Base-by-base conservation (phyloP, 2,797 vertebrate genomes). In the Masticophis lateralis region DNA sequence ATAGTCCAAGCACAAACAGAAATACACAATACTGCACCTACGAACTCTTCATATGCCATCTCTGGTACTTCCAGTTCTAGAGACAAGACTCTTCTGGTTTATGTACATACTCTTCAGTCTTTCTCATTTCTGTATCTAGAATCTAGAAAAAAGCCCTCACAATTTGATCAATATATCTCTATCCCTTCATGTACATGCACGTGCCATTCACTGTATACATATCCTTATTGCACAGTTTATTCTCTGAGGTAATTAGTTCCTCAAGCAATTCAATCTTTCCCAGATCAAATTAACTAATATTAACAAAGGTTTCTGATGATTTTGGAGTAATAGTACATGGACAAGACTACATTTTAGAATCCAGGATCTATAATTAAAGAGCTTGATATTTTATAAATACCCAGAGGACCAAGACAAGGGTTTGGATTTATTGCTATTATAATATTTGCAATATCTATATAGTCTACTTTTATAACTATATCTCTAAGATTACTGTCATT, bases 1-100 rank as follows among this genome's bases (percentile, higher is more conserved):
- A 96, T 96, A 96, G 96, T 97, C 95, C 96, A 98, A 98, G 95
- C 97, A 98, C 97, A 97, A 95, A 98, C 97, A 97, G 96, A 97
- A 98, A 98, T 94, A 97, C 96, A 97, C 95, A 95, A 97, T 97
- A 97, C 97, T 98, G 97, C 98, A 98, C 98, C 97, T 98, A 98
- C 86, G 95, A 94, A 95, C 94, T 87, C 97, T 97, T 94, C 94
- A 94, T 93, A 96, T 96, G 93, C 95, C 95, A 96, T 94, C 93
- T 96, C 95, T 87, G 51, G 91, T 74, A 95, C 86, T 92, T 86
- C 88, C 94, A 96, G 37, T 47, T 94, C 87, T 95, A 96, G 96
- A 96, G 86, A 94, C 87, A 92, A 91, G 79, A 90, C 57, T 87
- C 93, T 51, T 61, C 90, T 25, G 79, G 25, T 95, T 87, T 94